Base-by-base conservation (phyloP, 2,113 vertebrate species). In the pig (Sus scrofa) region DNA sequence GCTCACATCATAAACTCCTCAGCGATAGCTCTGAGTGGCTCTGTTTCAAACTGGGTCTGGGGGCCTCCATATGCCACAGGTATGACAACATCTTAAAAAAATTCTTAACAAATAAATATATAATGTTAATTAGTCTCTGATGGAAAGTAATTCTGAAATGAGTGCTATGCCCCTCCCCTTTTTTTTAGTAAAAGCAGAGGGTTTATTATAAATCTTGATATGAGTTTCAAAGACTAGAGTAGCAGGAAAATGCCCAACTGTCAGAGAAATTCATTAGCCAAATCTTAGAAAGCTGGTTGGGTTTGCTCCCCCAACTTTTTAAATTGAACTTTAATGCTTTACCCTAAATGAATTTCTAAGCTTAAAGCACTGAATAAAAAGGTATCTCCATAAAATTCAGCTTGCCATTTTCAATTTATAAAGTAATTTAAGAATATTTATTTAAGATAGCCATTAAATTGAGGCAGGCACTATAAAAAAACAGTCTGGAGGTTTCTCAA, bases 61-160 rank as follows among this genome's bases (percentile, higher is more conserved):
- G 44, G 44, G 8, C 44, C 44, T 6, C 44, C 44, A 44, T 8
- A 44, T 44, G 44, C 44, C 44, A 44, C 44, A 44, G 44, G 44
- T 44, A 8, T 4, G 44, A 44, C 8, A 44, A 44, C 44, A 44
- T 44, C 5, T 4, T 44, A 44, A 44, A 44, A 34, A 52, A 73
- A 37, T 89, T 93, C 52, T 60, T 77, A 95, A 70, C n/a, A 95
- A 81, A 81, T 73, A 96, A 85, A 94, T 86, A 74, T 74, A 87
- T 7, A 79, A 79, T 3, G 22, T 58, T 44, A 86, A 32, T 14
- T 91, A 12, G 67, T 65, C 68, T 82, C 30, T 39, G 32, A 79
- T 6, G 92, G 34, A 85, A 95, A 74, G 30, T 70, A 89, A 83
- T 86, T 86, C 73, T 78, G 27, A 94, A 93, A 82, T 20, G 22